phyloP scores from a whole-genome alignment of 2,888 invertebrate species.

The Rhorus exstirpatorius region DNA sequence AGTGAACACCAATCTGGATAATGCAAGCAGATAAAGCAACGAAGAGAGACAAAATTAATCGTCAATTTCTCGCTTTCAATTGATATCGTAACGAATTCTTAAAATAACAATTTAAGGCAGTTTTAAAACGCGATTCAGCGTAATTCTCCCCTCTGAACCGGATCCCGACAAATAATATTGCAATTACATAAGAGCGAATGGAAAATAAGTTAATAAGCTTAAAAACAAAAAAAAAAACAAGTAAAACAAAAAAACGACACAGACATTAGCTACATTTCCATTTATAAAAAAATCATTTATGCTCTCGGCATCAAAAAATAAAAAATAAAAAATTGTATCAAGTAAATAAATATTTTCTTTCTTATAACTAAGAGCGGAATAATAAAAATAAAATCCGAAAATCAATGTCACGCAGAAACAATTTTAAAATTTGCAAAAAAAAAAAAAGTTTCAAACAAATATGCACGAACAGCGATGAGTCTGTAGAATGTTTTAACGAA shows the following conservation, averaged over 20 bases:
- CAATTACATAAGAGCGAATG: conserved; percentile 10
- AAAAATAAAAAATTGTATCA: conserved; percentile 16
- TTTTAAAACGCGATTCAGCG: conserved; percentile 63
- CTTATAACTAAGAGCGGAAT: conserved; percentile 10
- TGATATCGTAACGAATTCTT: conserved; percentile 29
- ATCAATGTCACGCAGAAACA: conserved; percentile 7
- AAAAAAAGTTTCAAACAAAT: conserved; percentile 39
- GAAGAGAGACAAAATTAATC: conserved; percentile 38
- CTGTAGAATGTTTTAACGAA: conserved; percentile 35
- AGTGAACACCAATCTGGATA: conserved; percentile 63
- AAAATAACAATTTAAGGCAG: conserved; percentile 67
- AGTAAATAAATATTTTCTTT: conserved; percentile 40
- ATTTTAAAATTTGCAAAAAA: conserved; percentile 37
- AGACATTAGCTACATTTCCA: conserved; percentile 22
- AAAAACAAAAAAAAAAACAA: conserved; percentile 10
- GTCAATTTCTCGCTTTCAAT: background rate
- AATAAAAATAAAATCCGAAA: conserved; percentile 36
- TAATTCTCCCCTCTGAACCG: conserved; percentile 56
- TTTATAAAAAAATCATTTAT: conserved; percentile 27
- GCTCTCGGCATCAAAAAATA: background rate
- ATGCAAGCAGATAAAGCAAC: conserved; percentile 46
- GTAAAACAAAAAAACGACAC: conserved; percentile 39
- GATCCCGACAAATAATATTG: conserved; percentile 17
- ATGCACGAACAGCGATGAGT: conserved; percentile 54
- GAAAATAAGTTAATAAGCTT: conserved; percentile 16